These are phyloP conservation scores for Hydroisotoma schaefferi DNA, from an alignment of 2,888 invertebrate species.

Conservation along the genomic window DNA sequence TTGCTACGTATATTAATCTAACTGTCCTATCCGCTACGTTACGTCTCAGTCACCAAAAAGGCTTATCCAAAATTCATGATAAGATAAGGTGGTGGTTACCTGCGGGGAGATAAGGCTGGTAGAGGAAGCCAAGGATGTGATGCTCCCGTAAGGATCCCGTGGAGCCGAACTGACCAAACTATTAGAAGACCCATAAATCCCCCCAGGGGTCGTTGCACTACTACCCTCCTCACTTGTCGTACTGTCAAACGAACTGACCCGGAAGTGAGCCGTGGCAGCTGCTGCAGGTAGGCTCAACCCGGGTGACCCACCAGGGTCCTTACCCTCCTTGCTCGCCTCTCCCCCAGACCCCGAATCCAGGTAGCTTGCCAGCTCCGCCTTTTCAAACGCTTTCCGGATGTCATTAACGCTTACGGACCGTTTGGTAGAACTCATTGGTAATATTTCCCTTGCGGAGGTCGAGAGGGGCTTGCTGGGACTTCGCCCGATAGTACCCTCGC, in stretches of 20 bases:
- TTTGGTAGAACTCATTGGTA: conserved; percentile 30
- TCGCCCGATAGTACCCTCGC: conserved; percentile 8
- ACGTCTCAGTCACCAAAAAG: too few species aligned
- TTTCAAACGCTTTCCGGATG: conserved; percentile 61
- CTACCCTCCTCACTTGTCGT: conserved; percentile 56
- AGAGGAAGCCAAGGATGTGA: conserved; percentile 59
- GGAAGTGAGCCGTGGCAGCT: conserved; percentile 54
- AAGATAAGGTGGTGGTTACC: too few species aligned
- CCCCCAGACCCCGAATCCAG: too few species aligned
- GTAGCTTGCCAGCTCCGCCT: conserved; percentile 50
- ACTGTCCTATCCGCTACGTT: too few species aligned
- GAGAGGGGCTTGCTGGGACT: conserved; percentile 20
- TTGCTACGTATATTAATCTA: too few species aligned
- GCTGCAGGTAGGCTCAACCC: conserved; percentile 46
- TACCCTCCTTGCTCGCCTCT: conserved; percentile 20
- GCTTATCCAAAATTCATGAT: too few species aligned
- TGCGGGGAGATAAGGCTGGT: conserved; percentile 60
- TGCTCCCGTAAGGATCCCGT: conserved; percentile 58
- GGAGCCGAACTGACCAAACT: conserved; percentile 49
- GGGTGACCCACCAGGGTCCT: conserved; percentile 30
- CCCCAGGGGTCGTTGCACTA: conserved; percentile 49
- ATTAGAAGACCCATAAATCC: conserved; percentile 51
- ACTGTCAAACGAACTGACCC: conserved; percentile 57
- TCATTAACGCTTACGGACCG: conserved; percentile 58
- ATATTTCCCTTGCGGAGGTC: conserved; percentile 4